Evolutionary conservation across 2,797 vertebrate species (phyloP).

Genomic region (Lateolabrax maculatus): DNA sequence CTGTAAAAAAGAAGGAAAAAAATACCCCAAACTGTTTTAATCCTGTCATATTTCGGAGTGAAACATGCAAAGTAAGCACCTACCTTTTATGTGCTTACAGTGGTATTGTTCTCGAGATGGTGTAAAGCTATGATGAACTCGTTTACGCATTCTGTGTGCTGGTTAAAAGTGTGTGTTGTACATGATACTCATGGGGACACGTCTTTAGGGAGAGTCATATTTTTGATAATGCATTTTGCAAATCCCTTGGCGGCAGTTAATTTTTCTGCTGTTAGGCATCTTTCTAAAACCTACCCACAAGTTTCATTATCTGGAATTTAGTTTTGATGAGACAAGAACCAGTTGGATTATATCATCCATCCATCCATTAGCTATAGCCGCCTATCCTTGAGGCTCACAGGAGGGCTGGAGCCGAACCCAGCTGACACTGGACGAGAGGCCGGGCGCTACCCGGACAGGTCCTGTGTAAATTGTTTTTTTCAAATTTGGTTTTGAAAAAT

Average conservation of each 20-base stretch:
- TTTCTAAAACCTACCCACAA: constrained; percentile 27
- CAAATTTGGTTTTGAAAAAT: constrained; percentile 2
- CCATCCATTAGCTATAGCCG: neutral
- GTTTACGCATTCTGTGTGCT: constrained; percentile 54
- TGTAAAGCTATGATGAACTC: constrained; percentile 52
- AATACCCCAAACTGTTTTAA: neutral
- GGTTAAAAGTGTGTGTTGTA: constrained; percentile 43
- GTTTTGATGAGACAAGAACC: constrained; percentile 5
- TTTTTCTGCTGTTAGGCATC: constrained; percentile 37
- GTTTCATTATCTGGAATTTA: constrained; percentile 27
- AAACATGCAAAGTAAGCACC: constrained; percentile 11
- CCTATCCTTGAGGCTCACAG: neutral
- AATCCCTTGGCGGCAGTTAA: constrained; percentile 31
- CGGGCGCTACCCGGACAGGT: neutral
- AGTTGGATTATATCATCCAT: constrained; percentile 9
- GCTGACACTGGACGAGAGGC: neutral
- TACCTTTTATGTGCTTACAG: constrained; percentile 26
- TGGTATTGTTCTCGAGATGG: constrained; percentile 45
- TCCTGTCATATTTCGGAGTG: constrained; percentile 13
- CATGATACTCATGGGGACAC: constrained; percentile 32
- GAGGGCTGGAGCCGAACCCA: too few relatives aligned
- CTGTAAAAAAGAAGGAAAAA: neutral
- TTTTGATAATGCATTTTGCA: constrained; percentile 63
- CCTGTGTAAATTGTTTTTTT: neutral
- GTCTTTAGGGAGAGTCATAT: constrained; percentile 54